phyloP scores from a whole-genome alignment of 2,113 vertebrate genomes.

The Xiphorhynchus elegans region DNA sequence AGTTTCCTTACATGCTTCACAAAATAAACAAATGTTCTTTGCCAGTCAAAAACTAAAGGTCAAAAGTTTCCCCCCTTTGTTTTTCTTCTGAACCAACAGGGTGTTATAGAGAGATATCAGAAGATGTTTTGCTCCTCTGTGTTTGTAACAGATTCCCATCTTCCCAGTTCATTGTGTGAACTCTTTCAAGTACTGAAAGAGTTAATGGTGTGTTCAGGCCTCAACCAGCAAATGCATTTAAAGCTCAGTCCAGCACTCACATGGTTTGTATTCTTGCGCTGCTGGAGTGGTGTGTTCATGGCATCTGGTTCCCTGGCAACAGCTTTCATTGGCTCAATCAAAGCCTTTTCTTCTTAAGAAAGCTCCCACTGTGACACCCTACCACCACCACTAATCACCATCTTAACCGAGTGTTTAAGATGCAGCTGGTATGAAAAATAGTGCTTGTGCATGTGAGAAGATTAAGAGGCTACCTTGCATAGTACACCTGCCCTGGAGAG shows the following conservation, averaged over 20 bases:
- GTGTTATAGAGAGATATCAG: neutral
- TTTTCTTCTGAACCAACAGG: neutral
- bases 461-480: slow-evolving; percentile 36
- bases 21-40: neutral
- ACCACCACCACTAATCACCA: slow-evolving; percentile 80
- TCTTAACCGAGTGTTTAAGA: slow-evolving; percentile 74
- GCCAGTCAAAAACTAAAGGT: slow-evolving; percentile 40
- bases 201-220: slow-evolving; percentile 65
- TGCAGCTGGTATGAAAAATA: slow-evolving; percentile 78
- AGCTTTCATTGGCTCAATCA: slow-evolving; percentile 84
- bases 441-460: slow-evolving; percentile 41
- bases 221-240: slow-evolving; percentile 69
- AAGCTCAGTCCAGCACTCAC: slow-evolving; percentile 72
- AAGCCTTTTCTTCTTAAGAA: slow-evolving; percentile 84
- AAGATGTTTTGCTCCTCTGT: neutral
- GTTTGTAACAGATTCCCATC: neutral
- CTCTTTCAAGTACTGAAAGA: slow-evolving; percentile 48
- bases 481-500: slow-evolving; percentile 61
- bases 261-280: slow-evolving; percentile 78
- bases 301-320: slow-evolving; percentile 87
- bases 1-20: slow-evolving; percentile 23
- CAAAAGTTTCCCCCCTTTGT: neutral
- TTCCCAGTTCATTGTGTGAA: neutral
- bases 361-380: slow-evolving; percentile 79
- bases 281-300: slow-evolving; percentile 80